These are phyloP conservation scores for Ctenomys sociabilis DNA, from an alignment of 2,113 vertebrate genomes.

Conservation along the genomic window DNA sequence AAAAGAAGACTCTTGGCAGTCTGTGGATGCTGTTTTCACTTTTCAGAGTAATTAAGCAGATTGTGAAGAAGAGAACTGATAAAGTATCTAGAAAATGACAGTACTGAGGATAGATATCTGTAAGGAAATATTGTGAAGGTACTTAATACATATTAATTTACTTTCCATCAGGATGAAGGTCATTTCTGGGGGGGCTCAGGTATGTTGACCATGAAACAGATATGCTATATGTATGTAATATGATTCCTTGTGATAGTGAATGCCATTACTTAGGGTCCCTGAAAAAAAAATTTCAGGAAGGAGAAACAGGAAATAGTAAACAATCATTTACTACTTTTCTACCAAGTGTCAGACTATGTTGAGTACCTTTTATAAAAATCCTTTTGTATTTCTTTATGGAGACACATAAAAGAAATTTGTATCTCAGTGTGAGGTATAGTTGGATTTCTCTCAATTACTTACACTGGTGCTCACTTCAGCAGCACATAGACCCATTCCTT, in stretches of 20 bases:
- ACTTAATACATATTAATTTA: constrained; percentile 17
- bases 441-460: constrained; percentile 29
- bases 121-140: neutral
- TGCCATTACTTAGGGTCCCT: neutral
- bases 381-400: neutral
- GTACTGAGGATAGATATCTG: neutral
- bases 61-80: neutral
- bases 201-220: neutral
- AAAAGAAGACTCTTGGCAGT: constrained; percentile 5
- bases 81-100: neutral
- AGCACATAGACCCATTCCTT: neutral
- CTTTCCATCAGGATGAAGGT: neutral
- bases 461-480: neutral
- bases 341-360: constrained; percentile 1
- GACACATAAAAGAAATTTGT: neutral
- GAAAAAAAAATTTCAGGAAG: neutral
- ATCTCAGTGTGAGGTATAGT: constrained; percentile 5
- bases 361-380: neutral
- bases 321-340: neutral
- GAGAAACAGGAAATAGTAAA: constrained; percentile 31
- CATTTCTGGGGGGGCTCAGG: neutral
- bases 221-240: neutral
- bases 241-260: neutral
- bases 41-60: neutral
- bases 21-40: constrained; percentile 26